These are phyloP conservation scores for Campoplex capitator DNA, from an alignment of 2,888 invertebrate species.

Conservation along the genomic window DNA sequence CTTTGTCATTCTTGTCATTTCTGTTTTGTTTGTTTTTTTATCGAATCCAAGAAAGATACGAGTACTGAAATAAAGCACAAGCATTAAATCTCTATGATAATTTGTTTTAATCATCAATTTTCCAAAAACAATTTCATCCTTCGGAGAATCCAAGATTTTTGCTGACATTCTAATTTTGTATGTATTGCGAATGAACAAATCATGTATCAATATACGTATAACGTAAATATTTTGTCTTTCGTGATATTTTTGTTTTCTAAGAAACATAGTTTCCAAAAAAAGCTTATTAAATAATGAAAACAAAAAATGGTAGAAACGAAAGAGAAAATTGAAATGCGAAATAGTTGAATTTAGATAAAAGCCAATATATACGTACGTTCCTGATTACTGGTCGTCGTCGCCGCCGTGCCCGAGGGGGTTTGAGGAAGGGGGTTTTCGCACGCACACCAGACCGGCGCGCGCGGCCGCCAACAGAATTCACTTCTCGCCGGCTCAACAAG, in stretches of 20 bases:
- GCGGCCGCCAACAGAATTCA: constrained; percentile 74
- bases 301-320: neutral
- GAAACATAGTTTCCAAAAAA: neutral
- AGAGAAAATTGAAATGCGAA: neutral
- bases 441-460: constrained; percentile 77
- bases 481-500: constrained; percentile 78
- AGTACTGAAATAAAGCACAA: neutral
- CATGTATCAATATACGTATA: neutral
- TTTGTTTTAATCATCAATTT: neutral
- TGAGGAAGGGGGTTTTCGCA: constrained; percentile 71
- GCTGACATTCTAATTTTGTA: neutral
- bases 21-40: neutral
- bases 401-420: constrained; percentile 39
- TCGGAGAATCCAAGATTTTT: neutral
- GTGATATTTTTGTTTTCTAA: neutral
- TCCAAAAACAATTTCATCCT: neutral
- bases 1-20: neutral
- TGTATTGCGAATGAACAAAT: neutral
- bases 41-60: neutral
- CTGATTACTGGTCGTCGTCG: constrained; percentile 67
- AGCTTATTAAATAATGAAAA: neutral
- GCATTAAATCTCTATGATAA: neutral
- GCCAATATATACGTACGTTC: constrained; percentile 45
- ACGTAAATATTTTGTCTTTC: neutral
- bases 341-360: neutral